Percentiles rank a stretch among this genome's conserved stretches.
Evolutionary conservation across 1,140 invertebrate genomes (phyloP).

Genomic region (Holcopasites calliopsidis): DNA sequence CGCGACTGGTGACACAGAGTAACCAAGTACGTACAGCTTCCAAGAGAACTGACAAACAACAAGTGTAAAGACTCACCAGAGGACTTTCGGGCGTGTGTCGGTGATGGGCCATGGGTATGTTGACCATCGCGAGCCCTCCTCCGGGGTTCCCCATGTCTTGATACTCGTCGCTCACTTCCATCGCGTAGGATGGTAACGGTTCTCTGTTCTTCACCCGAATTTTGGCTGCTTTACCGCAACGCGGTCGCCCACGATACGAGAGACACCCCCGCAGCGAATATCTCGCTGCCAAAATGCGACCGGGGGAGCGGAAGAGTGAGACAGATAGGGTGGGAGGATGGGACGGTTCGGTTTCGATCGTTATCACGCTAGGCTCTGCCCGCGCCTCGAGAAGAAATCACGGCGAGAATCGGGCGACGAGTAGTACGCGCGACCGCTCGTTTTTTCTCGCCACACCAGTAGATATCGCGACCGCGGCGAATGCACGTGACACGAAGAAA

Average conservation of each 20-base stretch:
- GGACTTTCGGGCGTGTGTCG: conserved; percentile 71
- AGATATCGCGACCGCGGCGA: neutral
- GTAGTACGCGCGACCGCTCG: no score
- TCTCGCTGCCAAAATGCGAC: conserved; percentile 26
- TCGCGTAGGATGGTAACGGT: conserved; percentile 90
- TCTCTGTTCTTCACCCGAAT: conserved; percentile 95
- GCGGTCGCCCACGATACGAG: conserved; percentile 36
- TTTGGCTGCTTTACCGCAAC: conserved; percentile 83
- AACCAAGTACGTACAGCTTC: no score
- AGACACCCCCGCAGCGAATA: conserved; percentile 33
- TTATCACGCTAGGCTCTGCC: neutral
- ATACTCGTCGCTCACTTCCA: conserved; percentile 89
- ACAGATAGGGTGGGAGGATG: neutral
- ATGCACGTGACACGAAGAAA: conserved; percentile 10
- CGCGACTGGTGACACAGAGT: no score
- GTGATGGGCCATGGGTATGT: conserved; percentile 69
- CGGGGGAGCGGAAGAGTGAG: neutral
- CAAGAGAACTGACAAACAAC: no score
- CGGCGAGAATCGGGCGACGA: no score
- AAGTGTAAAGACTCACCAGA: conserved; percentile 68
- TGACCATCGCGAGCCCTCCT: conserved; percentile 68
- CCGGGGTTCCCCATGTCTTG: conserved; percentile 81
- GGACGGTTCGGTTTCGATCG: neutral
- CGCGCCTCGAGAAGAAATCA: no score
- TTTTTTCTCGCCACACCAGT: no score